These are phyloP conservation scores for Andrena camellia DNA, from an alignment of 2,888 invertebrate genomes.

Conservation along the genomic window DNA sequence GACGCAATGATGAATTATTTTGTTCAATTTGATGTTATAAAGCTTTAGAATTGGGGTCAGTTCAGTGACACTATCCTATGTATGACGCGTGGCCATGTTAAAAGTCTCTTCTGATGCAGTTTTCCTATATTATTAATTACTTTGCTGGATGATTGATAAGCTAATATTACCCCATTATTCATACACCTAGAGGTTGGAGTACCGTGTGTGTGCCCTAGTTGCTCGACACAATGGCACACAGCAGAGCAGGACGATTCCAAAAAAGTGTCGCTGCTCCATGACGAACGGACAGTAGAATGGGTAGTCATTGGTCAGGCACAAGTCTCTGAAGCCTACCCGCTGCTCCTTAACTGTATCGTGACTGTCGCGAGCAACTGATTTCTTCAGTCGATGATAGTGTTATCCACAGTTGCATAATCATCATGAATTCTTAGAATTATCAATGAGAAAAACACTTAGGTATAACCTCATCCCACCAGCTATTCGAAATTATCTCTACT, in stretches of 20 bases:
- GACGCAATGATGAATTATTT: not conserved
- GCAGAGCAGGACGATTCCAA: not conserved
- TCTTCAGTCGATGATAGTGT: too few species aligned
- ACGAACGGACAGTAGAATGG: constrained; percentile 38
- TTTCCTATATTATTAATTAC: not conserved
- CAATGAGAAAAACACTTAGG: not conserved
- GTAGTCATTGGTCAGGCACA: constrained; percentile 37
- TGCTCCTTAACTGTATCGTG: not conserved
- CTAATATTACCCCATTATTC: not conserved
- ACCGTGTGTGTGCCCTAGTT: not conserved
- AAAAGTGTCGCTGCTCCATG: not conserved
- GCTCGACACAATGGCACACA: not conserved
- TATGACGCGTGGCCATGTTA: not conserved
- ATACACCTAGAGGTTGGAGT: not conserved
- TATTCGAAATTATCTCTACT: too few species aligned
- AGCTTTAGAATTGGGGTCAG: not conserved
- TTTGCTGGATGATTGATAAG: not conserved
- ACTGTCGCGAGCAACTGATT: not conserved
- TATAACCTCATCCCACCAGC: not conserved
- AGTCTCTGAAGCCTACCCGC: not conserved
- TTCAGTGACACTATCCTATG: not conserved
- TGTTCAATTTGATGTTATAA: not conserved
- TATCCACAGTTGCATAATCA: too few species aligned
- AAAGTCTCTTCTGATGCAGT: too few species aligned
- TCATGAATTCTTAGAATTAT: too few species aligned